phyloP scores from a whole-genome alignment of 2,113 vertebrate species.

The Colossoma macropomum region DNA sequence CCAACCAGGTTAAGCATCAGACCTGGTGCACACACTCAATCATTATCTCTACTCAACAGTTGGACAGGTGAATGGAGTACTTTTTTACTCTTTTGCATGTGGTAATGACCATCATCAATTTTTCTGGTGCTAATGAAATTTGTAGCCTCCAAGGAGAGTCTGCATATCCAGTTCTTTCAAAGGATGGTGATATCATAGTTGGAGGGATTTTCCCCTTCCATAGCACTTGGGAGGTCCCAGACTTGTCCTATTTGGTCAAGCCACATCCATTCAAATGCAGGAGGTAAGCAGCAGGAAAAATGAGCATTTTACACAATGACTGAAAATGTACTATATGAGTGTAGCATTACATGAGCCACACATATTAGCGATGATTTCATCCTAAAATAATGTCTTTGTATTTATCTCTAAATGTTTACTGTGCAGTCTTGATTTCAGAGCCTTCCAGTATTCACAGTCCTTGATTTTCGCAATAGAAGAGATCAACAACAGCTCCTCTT shows the following conservation, averaged over 20 bases:
- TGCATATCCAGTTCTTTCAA: slow-evolving; percentile 32
- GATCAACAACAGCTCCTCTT: slow-evolving; percentile 71
- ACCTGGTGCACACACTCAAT: not conserved
- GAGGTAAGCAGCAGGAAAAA: slow-evolving; percentile 16
- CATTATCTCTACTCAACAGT: not conserved
- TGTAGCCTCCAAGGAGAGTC: slow-evolving; percentile 35
- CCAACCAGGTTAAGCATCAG: not conserved
- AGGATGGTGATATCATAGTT: slow-evolving; percentile 41
- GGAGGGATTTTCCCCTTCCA: slow-evolving; percentile 42
- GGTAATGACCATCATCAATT: slow-evolving; percentile 18
- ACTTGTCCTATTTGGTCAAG: slow-evolving; percentile 16
- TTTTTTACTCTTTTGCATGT: slow-evolving; percentile 27
- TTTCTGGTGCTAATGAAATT: slow-evolving; percentile 23
- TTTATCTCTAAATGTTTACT: not conserved
- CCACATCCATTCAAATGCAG: slow-evolving; percentile 33
- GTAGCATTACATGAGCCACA: too few relatives aligned
- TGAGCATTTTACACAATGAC: not conserved
- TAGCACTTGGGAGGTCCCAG: slow-evolving; percentile 26
- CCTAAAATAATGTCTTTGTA: too few relatives aligned
- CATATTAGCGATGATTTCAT: too few relatives aligned
- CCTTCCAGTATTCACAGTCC: slow-evolving; percentile 70
- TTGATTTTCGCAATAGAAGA: slow-evolving; percentile 76
- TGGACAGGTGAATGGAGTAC: slow-evolving; percentile 25
- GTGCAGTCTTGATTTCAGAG: slow-evolving; percentile 71
- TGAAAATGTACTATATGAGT: too few relatives aligned